These are phyloP conservation scores for Zaprionus lachaisei DNA, from an alignment of 1,140 invertebrate species.

Conservation along the genomic window DNA sequence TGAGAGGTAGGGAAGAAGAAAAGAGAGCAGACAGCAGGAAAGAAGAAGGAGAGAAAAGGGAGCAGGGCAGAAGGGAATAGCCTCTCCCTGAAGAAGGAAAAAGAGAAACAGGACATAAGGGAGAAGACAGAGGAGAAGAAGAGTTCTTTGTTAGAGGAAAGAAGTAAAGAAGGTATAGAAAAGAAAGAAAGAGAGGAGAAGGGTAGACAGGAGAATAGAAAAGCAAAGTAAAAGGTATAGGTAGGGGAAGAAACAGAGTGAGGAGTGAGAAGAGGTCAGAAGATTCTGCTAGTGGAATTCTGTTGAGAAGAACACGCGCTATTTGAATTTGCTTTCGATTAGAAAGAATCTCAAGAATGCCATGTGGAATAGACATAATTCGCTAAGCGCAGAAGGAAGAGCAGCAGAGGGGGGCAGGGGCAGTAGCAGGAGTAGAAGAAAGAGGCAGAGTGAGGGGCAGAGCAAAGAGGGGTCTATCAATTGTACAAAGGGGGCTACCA, in stretches of 20 bases:
- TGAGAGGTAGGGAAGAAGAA: no score
- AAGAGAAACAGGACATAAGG: no score
- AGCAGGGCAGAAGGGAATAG: no score
- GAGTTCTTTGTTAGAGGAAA: no score
- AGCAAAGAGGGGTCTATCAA: not conserved
- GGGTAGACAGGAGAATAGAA: no score
- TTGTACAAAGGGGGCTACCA: not conserved
- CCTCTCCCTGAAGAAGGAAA: no score
- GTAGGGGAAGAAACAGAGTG: no score
- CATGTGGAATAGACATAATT: conserved; percentile 34
- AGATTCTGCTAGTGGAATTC: conserved; percentile 29
- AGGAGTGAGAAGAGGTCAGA: no score
- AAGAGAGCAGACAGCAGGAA: no score
- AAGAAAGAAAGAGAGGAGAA: conserved; percentile 10
- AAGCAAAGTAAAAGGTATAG: no score
- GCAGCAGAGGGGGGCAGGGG: not conserved
- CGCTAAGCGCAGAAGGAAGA: not conserved
- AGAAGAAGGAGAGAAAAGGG: no score
- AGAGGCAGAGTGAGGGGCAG: not conserved
- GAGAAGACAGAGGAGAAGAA: no score
- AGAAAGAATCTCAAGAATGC: conserved; percentile 66
- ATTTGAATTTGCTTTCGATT: conserved; percentile 83
- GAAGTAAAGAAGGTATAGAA: not conserved
- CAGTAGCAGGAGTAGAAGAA: not conserved
- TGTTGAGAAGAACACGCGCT: conserved; percentile 39